These are phyloP conservation scores for Pseudochromis fuscus DNA, from an alignment of 2,797 vertebrate species.

Conservation along the genomic window DNA sequence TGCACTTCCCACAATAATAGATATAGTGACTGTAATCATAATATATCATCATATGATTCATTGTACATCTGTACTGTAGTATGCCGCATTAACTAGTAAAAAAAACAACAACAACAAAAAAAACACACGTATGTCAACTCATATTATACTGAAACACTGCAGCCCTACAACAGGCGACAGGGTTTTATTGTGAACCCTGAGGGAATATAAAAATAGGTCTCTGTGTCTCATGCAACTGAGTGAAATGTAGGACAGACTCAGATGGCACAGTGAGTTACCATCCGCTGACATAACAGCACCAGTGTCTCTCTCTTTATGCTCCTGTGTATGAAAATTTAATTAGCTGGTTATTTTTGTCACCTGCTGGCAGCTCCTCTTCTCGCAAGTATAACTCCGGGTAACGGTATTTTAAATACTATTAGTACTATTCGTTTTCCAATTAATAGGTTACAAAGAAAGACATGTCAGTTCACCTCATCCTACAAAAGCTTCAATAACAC, in stretches of 20 bases:
- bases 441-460: background rate
- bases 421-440: rapidly evolving
- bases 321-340: conserved; percentile 24
- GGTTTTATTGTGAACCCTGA: background rate
- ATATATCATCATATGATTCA: too few species aligned
- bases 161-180: background rate
- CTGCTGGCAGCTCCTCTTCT: conserved; percentile 2
- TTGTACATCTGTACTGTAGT: too few species aligned
- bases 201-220: conserved; percentile 18
- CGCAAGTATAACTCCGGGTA: background rate
- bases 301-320: background rate
- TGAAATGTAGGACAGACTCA: conserved; percentile 48
- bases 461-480: too few species aligned
- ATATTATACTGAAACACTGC: too few species aligned
- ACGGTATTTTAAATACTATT: background rate
- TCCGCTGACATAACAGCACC: background rate
- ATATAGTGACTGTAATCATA: too few species aligned
- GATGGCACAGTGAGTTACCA: background rate
- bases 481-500: background rate
- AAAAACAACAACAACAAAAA: too few species aligned
- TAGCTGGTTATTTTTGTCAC: conserved; percentile 36
- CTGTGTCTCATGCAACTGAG: conserved; percentile 18
- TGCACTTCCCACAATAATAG: too few species aligned
- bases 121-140: too few species aligned
- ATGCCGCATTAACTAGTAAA: too few species aligned